Evolutionary conservation across 2,113 vertebrate species (phyloP), one percentile per base, ranked within the genome.

Genomic region (Blennius ocellaris): DNA sequence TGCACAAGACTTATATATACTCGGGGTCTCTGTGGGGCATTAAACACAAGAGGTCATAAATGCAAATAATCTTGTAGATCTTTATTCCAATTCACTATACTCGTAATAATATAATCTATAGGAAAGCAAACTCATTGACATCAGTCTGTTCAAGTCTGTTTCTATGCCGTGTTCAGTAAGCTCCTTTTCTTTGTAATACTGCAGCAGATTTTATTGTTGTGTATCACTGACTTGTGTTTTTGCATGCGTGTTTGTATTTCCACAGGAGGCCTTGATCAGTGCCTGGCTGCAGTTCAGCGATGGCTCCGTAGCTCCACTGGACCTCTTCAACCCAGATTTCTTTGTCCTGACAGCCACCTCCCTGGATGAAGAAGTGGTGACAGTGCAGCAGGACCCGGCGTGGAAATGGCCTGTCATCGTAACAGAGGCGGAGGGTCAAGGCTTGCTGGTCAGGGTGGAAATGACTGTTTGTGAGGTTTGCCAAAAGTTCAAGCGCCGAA

Each of bases 241-340:
- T 71, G 17, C 3, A 50, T 75, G 52, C 4, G 21, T 30, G 2
- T 30, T 30, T 30, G 21, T 78, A 16, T 73, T 62, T 64, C 84
- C 55, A 7, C 88, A 99, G 98, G 98, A 99, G 81, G 97, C 97
- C 1, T 87, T 98, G 78, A 89, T 98, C 76, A 98, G 96, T 75
- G 94, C 94, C 4, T 99, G 97, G 97, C 95, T 99, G 17, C 97
- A 97, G 90, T 99, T 99, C 93, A 99, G 96, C 1, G 98, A 99
- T 0, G 95, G 96, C 87, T 96, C 96, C 0, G 92, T 95, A 55
- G 95, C 97, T 0, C 96, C 97, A 0, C 90, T 99, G 78, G 97
- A 99, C 82, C 94, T 99, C 16, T 99, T 98, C 5, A 93, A 96
- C 80, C 14, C 93, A 0, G 94, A 95, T 69, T 95, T 95, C 78